Evolutionary conservation across 2,113 vertebrate species (phyloP).

Genomic region (Notarius lentiginosus): DNA sequence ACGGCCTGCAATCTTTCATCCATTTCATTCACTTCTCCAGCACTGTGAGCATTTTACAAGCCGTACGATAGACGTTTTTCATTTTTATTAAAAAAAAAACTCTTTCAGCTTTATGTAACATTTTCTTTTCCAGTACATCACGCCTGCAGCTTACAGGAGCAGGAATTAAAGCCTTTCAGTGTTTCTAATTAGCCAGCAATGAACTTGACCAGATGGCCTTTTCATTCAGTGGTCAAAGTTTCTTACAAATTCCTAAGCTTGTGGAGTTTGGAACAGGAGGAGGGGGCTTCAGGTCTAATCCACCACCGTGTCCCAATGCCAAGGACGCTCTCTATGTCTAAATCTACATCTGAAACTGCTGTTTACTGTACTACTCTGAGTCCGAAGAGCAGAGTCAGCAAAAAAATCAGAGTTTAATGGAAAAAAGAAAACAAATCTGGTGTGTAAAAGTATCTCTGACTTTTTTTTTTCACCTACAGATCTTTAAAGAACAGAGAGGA

Average conservation of each 20-base stretch:
- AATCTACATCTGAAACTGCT: slow-evolving; percentile 5
- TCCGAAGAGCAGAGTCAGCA: not conserved
- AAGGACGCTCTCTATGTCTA: not conserved
- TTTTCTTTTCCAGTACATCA: slow-evolving; percentile 13
- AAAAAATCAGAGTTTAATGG: not conserved
- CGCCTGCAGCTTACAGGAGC: slow-evolving; percentile 51
- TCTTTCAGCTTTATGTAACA: slow-evolving; percentile 9
- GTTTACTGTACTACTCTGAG: not conserved
- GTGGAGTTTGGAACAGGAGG: slow-evolving; percentile 16
- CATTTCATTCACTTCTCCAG: not conserved
- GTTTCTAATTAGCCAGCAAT: slow-evolving; percentile 59
- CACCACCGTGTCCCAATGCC: not conserved
- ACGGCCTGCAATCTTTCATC: not conserved
- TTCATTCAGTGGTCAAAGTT: slow-evolving; percentile 38
- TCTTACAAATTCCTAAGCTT: slow-evolving; percentile 35
- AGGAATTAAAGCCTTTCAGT: slow-evolving; percentile 44
- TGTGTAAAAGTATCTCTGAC: not conserved
- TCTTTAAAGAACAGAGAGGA: too few species aligned
- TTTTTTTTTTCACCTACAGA: too few species aligned
- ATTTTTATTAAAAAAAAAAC: not conserved
- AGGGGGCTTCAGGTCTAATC: slow-evolving; percentile 36
- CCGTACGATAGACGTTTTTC: not conserved
- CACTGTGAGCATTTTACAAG: not conserved
- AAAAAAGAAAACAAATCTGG: not conserved
- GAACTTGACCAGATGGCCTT: slow-evolving; percentile 52